Evolutionary conservation across 2,113 vertebrate genomes (phyloP), one percentile per base, ranked within the genome.

Genomic region (Uropsilus gracilis): DNA sequence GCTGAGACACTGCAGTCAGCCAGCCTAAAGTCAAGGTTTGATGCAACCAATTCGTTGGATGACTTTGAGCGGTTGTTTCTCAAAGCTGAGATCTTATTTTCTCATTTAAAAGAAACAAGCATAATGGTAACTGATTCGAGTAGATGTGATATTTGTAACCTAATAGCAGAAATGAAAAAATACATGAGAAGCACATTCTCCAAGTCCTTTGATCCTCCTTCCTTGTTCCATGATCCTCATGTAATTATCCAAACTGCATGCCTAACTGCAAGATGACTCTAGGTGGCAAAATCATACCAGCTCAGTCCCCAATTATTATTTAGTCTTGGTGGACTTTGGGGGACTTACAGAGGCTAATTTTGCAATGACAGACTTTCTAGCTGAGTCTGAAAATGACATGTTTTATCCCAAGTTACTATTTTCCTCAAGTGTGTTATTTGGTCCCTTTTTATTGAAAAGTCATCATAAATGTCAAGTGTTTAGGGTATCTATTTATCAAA

Each of bases 401-500:
- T 85, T 92, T 96, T 92, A 82, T 91, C 16, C 53, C 73, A 44
- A 81, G 66, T 85, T 81, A 90, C 50, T 81, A 16, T 82, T 77
- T 88, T 61, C 42, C 64, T 94, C 64, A 86, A 59, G 8, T 24
- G 57, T 88, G 68, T 88, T 95, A 92, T 92, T 94, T 92, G 68
- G 42, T 72, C 66, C 20, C 8, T 30, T 20, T 77, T 72, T 13
- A 68, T 94, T 89, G 76, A 50, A 57, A 92, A 92, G 68, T 85
- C 39, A 72, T 76, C 92, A 95, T 90, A 83, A 87, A 95, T 91
- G 55, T 63, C 55, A 94, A 92, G 48, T 72, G 7, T 72, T 96
- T 53, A 80, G 8, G 12, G 55, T 92, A 96, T 92, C 90, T 95
- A 86, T 71, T 94, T 86, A 90, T 76, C 64, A 96, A 80, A 80